Evolutionary conservation across 2,888 invertebrate genomes (phyloP), one percentile per base, ranked within the genome.

Genomic region (Parnassius smintheus): DNA sequence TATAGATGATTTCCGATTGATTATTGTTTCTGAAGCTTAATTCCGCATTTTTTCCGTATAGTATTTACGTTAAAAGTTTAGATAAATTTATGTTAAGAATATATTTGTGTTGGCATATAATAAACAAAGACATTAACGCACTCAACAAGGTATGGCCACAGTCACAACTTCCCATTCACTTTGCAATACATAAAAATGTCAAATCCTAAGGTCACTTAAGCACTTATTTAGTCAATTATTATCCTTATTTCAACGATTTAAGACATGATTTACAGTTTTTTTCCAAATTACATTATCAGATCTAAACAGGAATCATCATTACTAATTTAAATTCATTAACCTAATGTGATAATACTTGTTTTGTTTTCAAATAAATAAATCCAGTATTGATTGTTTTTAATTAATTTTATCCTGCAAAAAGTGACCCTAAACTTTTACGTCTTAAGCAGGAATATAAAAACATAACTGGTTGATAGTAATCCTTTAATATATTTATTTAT

Each of bases 181-280:
- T 59, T 55, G 50, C 41, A 41, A 55, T 22, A 59, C 58, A 58
- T 59, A 63, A 59, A 63, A 63, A 63, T 63, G 63, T 63, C 59
- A 59, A 59, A 58, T 45, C 55, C 25, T 59, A 59, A 63, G 63
- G 63, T 63, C 63, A 54, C n/a, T 63, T 55, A 1, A 46, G 9
- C 13, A 35, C 7, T 8, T 18, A 41, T 35, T 35, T 50, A 59
- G 1, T 11, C 55, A 41, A 59, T 50, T 49, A 25, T 13, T 11
- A 48, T 13, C 57, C 49, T 62, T 62, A 62, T 35, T 9, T 0
- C 49, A 44, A 49, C 9, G 1, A 2, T 35, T 2, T 9, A 62
- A 57, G 49, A 49, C 54, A 10, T 22, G 49, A 42, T 53, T 62
- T 62, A 2, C 22, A 41, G n/a, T 56, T 53, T 22, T n/a, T 8